Evolutionary conservation across 92 coral and sea anemone genomes (phyloP), one percentile per base, ranked within the genome.

Genomic region (Diadumene lineata): DNA sequence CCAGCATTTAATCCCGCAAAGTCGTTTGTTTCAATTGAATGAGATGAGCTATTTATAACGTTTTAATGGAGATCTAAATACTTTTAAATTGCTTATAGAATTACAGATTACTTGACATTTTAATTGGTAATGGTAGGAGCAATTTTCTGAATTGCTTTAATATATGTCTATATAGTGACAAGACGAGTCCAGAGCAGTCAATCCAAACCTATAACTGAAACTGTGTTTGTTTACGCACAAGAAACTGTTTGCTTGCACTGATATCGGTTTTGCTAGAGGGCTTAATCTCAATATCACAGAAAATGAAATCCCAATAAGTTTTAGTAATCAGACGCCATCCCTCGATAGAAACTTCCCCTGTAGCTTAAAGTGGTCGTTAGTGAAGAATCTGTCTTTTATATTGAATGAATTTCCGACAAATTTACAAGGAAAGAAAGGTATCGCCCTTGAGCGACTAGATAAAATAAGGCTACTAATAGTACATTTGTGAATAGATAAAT

Each of bases 401-500:
- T 58, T 58, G 64, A 6, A 18, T 16, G 26, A 22, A 58, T 9
- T 58, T 58, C 64, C 64, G 64, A 8, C 27, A 21, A 58, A 58
- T 7, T 58, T 58, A 8, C 64, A 58, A 58, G 26, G 31, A 58
- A 22, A 24, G 11, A 31, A 58, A 58, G 64, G 28, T 58, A 8
- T 24, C 22, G 27, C 29, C 64, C 26, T 58, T 7, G 15, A 58
- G 64, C 64, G 1, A 6, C 1, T n/a, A 23, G 64, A 25, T 70
- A 30, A 16, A 46, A 51, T 70, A 70, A 50, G 28, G 29, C 21
- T 48, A 15, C 29, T 19, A 18, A 18, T 55, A 21, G 62, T 69
- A 27, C 74, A 50, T 50, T 69, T 50, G 34, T 69, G 74, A 31
- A 69, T 34, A 48, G n/a, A 17, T 31, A 11, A 22, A 18, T 68